Percentiles rank a stretch among this genome's conserved stretches.
Evolutionary conservation across 2,888 invertebrate species (phyloP).

Genomic region (Papilio elwesi): DNA sequence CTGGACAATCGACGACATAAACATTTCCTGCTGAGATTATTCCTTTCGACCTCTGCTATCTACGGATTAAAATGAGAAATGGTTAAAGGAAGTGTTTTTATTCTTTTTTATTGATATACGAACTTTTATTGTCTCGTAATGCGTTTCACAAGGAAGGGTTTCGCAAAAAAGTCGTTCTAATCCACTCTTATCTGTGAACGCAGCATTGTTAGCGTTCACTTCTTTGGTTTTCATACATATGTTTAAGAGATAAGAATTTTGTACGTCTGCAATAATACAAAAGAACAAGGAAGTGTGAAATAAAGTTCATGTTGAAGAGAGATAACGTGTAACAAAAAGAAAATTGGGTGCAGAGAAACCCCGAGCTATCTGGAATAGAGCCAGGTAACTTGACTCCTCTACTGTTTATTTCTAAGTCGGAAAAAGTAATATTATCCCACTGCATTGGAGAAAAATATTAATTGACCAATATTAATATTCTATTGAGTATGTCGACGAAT

Average conservation of each 20-base stretch:
- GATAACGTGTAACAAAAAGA: constrained; percentile 47
- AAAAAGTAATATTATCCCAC: constrained; percentile 20
- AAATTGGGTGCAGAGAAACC: constrained; percentile 4
- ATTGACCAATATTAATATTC: neutral
- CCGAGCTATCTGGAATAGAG: constrained; percentile 18
- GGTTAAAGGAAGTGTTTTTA: constrained; percentile 50
- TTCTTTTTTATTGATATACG: constrained; percentile 46
- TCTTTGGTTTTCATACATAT: constrained; percentile 56
- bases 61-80: constrained; percentile 30
- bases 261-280: constrained; percentile 46
- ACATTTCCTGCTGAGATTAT: constrained; percentile 37
- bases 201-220: constrained; percentile 50
- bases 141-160: constrained; percentile 48
- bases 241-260: constrained; percentile 59
- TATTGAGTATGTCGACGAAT: too few species aligned
- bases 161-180: constrained; percentile 53
- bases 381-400: constrained; percentile 24
- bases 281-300: constrained; percentile 43
- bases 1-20: constrained; percentile 43
- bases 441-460: neutral
- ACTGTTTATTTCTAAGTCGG: constrained; percentile 11
- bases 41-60: constrained; percentile 22
- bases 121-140: constrained; percentile 42
- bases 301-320: constrained; percentile 27
- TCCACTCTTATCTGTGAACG: constrained; percentile 57